phyloP scores from a whole-genome alignment of 2,113 vertebrate species.

The Toxotes chatareus region DNA sequence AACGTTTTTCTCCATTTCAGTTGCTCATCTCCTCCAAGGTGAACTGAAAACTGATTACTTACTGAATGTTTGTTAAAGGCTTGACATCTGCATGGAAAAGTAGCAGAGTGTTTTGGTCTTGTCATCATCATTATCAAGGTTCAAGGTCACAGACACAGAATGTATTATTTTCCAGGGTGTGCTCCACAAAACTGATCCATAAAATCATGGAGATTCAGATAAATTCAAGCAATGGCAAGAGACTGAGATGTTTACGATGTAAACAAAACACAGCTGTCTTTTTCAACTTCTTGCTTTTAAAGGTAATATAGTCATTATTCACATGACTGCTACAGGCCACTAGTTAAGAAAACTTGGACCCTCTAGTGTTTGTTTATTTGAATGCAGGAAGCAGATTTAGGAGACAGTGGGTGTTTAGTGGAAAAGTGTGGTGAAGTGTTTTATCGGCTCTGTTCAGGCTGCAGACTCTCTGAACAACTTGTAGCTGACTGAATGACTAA shows the following conservation, averaged over 20 bases:
- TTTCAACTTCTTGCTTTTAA: too few species aligned
- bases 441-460: neutral
- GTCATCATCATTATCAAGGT: neutral
- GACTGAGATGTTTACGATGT: too few species aligned
- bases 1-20: neutral
- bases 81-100: neutral
- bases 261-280: too few species aligned
- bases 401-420: conserved; percentile 25
- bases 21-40: neutral
- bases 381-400: conserved; percentile 7
- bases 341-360: conserved; percentile 9
- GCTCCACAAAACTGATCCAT: too few species aligned
- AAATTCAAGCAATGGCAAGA: too few species aligned
- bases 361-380: conserved; percentile 4
- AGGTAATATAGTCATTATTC: neutral
- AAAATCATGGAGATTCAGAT: too few species aligned
- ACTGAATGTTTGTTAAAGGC: neutral
- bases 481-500: conserved; percentile 52
- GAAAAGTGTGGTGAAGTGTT: conserved; percentile 28
- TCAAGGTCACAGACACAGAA: neutral
- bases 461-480: neutral
- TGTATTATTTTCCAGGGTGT: too few species aligned
- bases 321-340: neutral
- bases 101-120: too few species aligned
- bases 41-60: neutral